Conservation (phyloP, 2,888 invertebrate genomes). For the Oligia fasciuncula region DNA sequence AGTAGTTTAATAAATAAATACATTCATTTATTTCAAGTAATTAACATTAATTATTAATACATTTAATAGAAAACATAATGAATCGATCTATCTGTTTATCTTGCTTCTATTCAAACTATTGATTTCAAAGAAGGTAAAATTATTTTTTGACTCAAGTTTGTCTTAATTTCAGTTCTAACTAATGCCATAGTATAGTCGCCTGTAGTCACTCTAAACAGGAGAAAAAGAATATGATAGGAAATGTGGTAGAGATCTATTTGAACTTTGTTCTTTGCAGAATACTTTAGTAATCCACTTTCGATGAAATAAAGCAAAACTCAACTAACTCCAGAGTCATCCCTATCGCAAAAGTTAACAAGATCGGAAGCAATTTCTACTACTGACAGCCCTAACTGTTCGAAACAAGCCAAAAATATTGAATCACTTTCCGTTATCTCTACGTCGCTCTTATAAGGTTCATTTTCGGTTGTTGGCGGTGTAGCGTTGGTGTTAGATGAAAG, state of each 20-base stretch:
- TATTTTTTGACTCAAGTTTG: neutral
- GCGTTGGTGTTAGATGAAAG: slow-evolving; percentile 56
- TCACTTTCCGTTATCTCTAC: slow-evolving; percentile 37
- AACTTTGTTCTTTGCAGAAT: neutral
- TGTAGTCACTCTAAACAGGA: neutral
- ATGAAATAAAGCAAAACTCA: slow-evolving; percentile 3
- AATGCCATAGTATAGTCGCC: neutral
- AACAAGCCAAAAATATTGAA: slow-evolving; percentile 46
- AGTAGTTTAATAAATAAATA: neutral
- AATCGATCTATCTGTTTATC: too few relatives aligned
- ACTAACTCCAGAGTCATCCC: slow-evolving; percentile 59
- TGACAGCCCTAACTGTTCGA: slow-evolving; percentile 73
- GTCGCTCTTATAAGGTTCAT: slow-evolving; percentile 52
- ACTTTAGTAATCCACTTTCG: neutral
- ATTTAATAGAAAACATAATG: too few relatives aligned
- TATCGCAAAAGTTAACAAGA: slow-evolving; percentile 73
- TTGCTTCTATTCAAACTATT: neutral
- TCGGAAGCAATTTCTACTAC: slow-evolving; percentile 78
- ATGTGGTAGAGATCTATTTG: neutral
- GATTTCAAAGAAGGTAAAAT: neutral
- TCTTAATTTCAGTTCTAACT: neutral
- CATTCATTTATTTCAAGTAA: too few relatives aligned
- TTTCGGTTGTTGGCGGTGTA: slow-evolving; percentile 40
- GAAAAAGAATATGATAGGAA: neutral
- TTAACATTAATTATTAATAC: too few relatives aligned